phyloP scores from a whole-genome alignment of 2,113 vertebrate genomes.

The Hemichromis elongatus region DNA sequence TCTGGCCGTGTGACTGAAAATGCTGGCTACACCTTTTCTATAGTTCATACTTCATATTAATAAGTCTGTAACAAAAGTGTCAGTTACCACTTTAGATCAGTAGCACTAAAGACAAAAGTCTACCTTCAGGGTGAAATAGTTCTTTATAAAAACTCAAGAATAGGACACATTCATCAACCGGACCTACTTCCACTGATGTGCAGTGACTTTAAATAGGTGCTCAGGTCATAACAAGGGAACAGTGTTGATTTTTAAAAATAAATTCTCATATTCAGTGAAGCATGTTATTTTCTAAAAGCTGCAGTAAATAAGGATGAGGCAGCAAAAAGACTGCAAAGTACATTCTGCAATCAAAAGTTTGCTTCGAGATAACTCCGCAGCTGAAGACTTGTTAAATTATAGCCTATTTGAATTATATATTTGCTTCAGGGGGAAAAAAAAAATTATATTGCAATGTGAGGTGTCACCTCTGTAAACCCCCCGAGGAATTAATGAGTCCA shows the following conservation, averaged over 20 bases:
- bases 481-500: not conserved
- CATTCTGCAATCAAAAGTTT: not conserved
- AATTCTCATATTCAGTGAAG: not conserved
- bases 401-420: not conserved
- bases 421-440: not conserved
- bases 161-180: not conserved
- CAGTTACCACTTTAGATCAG: not conserved
- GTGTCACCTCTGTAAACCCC: not conserved
- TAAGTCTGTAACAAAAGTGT: not conserved
- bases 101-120: not conserved
- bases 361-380: not conserved
- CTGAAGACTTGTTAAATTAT: not conserved
- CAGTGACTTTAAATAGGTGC: not conserved
- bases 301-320: not conserved
- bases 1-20: not conserved
- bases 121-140: not conserved
- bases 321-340: not conserved
- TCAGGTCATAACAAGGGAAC: not conserved
- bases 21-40: not conserved
- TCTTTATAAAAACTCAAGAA: not conserved
- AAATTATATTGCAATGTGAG: not conserved
- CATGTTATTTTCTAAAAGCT: not conserved
- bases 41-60: not conserved
- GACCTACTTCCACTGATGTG: not conserved
- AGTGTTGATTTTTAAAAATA: not conserved